These are phyloP conservation scores for Coryphaenoides rupestris DNA, from an alignment of 2,113 vertebrate genomes.

Conservation along the genomic window DNA sequence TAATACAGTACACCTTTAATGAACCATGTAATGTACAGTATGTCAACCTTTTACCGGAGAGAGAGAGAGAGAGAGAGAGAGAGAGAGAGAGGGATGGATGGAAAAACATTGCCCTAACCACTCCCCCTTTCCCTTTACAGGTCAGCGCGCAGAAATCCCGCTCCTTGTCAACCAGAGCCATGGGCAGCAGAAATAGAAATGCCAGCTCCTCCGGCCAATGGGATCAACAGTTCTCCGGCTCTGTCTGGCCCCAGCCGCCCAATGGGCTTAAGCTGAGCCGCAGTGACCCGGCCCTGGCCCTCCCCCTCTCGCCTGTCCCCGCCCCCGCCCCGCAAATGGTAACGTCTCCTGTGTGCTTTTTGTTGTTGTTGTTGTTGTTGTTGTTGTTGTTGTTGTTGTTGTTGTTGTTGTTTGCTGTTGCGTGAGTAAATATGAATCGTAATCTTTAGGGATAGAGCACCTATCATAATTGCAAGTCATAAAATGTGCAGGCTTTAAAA, in stretches of 20 bases:
- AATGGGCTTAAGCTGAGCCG: conserved; percentile 76
- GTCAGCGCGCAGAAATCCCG: conserved; percentile 25
- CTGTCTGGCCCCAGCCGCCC: conserved; percentile 65
- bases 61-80: too few relatives aligned
- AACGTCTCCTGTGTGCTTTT: neutral
- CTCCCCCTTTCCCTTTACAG: conserved; percentile 25
- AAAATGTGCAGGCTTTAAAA: too few relatives aligned
- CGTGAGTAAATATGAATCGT: too few relatives aligned
- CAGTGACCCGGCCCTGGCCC: conserved; percentile 80
- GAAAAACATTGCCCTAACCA: neutral
- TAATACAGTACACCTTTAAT: too few relatives aligned
- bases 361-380: neutral
- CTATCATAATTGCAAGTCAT: too few relatives aligned
- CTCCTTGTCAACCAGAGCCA: conserved; percentile 24
- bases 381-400: too few relatives aligned
- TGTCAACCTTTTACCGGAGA: too few relatives aligned
- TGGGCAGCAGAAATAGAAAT: conserved; percentile 52
- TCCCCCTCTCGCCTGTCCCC: conserved; percentile 15
- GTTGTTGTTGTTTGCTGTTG: too few relatives aligned
- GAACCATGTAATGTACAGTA: too few relatives aligned
- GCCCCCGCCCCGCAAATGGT: neutral
- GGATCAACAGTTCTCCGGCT: conserved; percentile 57
- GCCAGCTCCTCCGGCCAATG: conserved; percentile 76
- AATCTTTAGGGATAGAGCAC: too few relatives aligned
- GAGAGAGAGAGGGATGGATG: too few relatives aligned